Evolutionary conservation across 2,888 invertebrate genomes (phyloP).

Genomic region (Piscicola geometra): DNA sequence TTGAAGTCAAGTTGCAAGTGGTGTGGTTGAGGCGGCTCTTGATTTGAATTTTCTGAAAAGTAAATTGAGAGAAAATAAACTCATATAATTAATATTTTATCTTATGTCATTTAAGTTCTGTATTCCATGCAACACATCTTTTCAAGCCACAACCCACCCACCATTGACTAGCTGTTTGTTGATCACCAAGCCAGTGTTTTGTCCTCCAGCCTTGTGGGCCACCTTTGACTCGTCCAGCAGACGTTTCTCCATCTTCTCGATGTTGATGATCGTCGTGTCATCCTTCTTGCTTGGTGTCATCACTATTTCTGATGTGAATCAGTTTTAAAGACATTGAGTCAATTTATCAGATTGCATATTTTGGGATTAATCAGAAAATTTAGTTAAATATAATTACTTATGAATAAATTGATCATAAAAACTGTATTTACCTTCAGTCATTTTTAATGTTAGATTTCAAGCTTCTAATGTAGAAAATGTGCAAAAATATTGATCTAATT

Average conservation of each 20-base stretch:
- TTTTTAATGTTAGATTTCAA: no score
- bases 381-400: no score
- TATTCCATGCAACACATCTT: no score
- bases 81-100: background rate
- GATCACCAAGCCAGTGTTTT: slow-evolving; percentile 89
- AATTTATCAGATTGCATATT: no score
- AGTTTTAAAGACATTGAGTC: no score
- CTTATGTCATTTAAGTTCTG: background rate
- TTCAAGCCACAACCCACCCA: no score
- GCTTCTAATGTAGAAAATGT: no score
- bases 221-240: slow-evolving; percentile 66
- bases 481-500: no score
- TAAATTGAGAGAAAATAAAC: background rate
- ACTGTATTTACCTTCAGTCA: no score
- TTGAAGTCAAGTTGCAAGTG: slow-evolving; percentile 85
- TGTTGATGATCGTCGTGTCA: slow-evolving; percentile 77
- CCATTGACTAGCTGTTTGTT: slow-evolving; percentile 67
- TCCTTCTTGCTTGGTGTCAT: slow-evolving; percentile 93
- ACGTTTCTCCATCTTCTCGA: slow-evolving; percentile 71
- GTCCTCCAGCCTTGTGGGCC: slow-evolving; percentile 88
- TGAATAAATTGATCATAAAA: no score
- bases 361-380: no score
- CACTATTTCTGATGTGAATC: slow-evolving; percentile 69
- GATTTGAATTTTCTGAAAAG: no score
- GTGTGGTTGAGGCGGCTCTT: slow-evolving; percentile 60